phyloP scores from a whole-genome alignment of 2,113 vertebrate genomes.

The Tricholaema leucomelas region DNA sequence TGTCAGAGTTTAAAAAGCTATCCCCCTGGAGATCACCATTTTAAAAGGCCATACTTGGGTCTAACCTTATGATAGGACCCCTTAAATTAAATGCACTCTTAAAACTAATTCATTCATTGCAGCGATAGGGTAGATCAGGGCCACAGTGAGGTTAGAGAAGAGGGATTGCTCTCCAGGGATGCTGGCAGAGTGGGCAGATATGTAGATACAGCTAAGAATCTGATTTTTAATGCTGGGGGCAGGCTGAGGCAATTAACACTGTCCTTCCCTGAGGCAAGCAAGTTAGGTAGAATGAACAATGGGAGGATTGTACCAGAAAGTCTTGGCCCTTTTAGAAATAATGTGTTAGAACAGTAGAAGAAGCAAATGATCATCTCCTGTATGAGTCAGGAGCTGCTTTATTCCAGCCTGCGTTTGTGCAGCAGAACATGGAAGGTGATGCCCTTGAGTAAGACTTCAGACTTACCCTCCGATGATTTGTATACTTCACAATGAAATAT shows the following conservation, averaged over 20 bases:
- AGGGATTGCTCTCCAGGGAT: conserved; percentile 61
- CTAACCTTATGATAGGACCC: conserved; percentile 7
- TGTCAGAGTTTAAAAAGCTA: neutral
- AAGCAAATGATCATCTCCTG: neutral
- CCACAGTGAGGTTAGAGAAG: conserved; percentile 48
- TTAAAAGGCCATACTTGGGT: neutral
- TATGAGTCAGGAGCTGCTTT: neutral
- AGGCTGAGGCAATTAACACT: neutral
- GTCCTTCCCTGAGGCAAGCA: neutral
- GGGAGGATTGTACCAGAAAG: neutral
- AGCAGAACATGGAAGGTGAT: neutral
- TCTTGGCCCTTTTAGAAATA: neutral
- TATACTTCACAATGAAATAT: neutral
- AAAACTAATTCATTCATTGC: conserved; percentile 49
- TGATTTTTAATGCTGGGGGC: conserved; percentile 13
- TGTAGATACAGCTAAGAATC: conserved; percentile 20
- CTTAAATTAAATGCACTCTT: conserved; percentile 55
- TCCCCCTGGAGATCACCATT: neutral
- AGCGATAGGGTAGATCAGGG: neutral
- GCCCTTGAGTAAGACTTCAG: neutral
- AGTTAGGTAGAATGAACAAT: neutral
- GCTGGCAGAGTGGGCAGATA: conserved; percentile 2
- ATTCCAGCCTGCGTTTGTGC: neutral
- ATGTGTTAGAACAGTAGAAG: neutral
- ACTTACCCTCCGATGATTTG: neutral